These are phyloP conservation scores for Drosophila saltans DNA, from an alignment of 1,140 invertebrate genomes.

Conservation along the genomic window DNA sequence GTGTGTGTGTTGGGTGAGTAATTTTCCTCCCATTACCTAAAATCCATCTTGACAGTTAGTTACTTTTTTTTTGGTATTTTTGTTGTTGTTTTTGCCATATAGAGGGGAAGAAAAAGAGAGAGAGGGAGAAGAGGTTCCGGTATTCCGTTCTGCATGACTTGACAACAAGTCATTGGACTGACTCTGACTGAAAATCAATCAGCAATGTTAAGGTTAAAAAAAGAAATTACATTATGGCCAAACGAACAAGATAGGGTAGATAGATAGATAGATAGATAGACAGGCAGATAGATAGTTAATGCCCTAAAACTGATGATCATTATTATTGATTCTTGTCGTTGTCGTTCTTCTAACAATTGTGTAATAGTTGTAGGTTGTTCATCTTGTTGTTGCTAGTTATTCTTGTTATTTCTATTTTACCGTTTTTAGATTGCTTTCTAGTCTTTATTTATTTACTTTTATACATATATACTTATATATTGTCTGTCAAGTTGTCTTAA, in stretches of 20 bases:
- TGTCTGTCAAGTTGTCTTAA: not conserved
- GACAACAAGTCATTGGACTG: slow-evolving; percentile 49
- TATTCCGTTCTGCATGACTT: slow-evolving; percentile 54
- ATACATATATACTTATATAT: slow-evolving; percentile 6
- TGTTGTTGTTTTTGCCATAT: slow-evolving; percentile 29
- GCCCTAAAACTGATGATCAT: slow-evolving; percentile 42
- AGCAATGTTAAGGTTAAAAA: slow-evolving; percentile 50
- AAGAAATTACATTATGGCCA: slow-evolving; percentile 42
- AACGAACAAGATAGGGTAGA: not conserved
- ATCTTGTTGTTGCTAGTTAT: not conserved
- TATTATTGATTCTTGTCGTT: slow-evolving; percentile 1
- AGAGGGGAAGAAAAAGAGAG: slow-evolving; percentile 29
- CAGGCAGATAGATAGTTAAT: slow-evolving; percentile 14
- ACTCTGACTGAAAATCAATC: slow-evolving; percentile 43
- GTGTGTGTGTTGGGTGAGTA: slow-evolving; percentile 21
- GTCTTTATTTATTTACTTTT: slow-evolving; percentile 36
- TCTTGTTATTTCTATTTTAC: slow-evolving; percentile 17
- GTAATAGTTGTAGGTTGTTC: slow-evolving; percentile 12
- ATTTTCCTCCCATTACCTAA: slow-evolving; percentile 15
- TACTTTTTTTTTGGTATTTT: not conserved
- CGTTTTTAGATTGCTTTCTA: slow-evolving; percentile 24
- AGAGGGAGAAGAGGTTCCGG: slow-evolving; percentile 29
- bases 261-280: slow-evolving; percentile 1
- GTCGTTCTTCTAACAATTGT: not conserved
- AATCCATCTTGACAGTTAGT: slow-evolving; percentile 8